A percentile compares a stretch with the other conserved stretches of the same genome.
Conservation (phyloP, 2,888 invertebrate genomes). For the Amiota communis region DNA sequence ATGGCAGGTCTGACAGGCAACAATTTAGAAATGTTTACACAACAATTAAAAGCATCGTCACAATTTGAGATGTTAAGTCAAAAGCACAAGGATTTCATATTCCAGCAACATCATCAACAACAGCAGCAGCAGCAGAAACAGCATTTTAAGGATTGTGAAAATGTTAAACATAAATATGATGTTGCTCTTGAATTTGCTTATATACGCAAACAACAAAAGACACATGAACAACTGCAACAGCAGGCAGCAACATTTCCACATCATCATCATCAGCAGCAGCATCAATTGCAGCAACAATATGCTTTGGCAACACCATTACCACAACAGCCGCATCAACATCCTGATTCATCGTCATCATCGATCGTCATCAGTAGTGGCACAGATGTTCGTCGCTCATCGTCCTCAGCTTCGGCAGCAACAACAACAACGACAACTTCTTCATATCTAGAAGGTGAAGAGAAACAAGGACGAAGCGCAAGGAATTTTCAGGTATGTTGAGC, state of each 20-base stretch:
- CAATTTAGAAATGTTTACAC: constrained; percentile 67
- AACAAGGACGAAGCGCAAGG: constrained; percentile 60
- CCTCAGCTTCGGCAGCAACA: constrained; percentile 39
- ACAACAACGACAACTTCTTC: constrained; percentile 47
- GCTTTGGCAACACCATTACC: constrained; percentile 36
- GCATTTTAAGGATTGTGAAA: constrained; percentile 44
- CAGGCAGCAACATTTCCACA: constrained; percentile 30
- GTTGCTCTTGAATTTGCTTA: constrained; percentile 56
- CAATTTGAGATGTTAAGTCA: constrained; percentile 58
- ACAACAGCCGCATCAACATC: constrained; percentile 68
- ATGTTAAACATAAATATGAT: constrained; percentile 45
- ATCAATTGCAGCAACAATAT: constrained; percentile 49
- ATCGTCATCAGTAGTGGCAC: constrained; percentile 53
- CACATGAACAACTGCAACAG: constrained; percentile 53
- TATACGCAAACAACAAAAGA: constrained; percentile 66
- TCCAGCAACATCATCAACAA: constrained; percentile 41
- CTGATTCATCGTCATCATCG: constrained; percentile 72
- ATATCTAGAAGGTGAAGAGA: constrained; percentile 66
- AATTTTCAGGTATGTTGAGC: constrained; percentile 70
- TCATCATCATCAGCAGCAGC: constrained; percentile 40
- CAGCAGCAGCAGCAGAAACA: constrained; percentile 55
- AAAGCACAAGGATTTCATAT: constrained; percentile 52
- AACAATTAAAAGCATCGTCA: constrained; percentile 62
- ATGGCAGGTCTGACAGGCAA: constrained; percentile 68
- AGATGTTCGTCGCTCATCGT: constrained; percentile 68